A percentile compares a stretch with the other conserved stretches of the same genome.
These are phyloP conservation scores for Meleagris gallopavo DNA, from an alignment of 2,113 vertebrate genomes.

Conservation along the genomic window DNA sequence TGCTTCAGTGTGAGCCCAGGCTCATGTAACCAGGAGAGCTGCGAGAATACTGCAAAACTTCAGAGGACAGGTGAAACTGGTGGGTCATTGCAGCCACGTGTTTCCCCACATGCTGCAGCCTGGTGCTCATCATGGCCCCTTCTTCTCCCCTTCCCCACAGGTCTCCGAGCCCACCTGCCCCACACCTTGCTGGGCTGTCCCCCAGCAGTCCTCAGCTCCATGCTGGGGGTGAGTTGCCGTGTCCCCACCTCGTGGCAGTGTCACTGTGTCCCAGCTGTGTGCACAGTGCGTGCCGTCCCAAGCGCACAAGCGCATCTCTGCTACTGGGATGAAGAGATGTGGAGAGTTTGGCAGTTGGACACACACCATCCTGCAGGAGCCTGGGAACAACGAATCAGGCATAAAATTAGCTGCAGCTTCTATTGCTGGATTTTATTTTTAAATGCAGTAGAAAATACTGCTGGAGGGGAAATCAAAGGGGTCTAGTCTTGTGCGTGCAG, in stretches of 20 bases:
- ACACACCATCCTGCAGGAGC: neutral
- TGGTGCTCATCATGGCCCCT: neutral
- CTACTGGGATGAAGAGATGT: too few relatives aligned
- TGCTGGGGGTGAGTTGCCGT: neutral
- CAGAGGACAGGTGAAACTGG: neutral
- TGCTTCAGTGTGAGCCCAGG: neutral
- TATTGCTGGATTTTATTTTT: constrained; percentile 10
- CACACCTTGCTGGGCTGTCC: too few relatives aligned
- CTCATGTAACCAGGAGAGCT: neutral
- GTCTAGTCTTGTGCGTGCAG: neutral
- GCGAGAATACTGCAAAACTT: neutral
- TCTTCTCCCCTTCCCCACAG: neutral
- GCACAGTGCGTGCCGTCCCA: too few relatives aligned
- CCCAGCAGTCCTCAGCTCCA: too few relatives aligned
- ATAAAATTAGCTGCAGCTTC: constrained; percentile 35
- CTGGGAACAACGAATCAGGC: neutral
- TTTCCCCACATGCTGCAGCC: neutral
- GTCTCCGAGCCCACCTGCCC: neutral
- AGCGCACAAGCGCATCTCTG: too few relatives aligned
- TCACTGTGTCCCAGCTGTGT: rapidly evolving
- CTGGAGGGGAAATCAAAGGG: neutral
- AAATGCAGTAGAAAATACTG: neutral
- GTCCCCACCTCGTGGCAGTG: rapidly evolving
- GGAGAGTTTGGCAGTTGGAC: too few relatives aligned
- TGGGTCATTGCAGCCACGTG: rapidly evolving